These are phyloP conservation scores for Himalopsyche kuldschensis DNA, from an alignment of 2,888 invertebrate genomes.

Conservation along the genomic window DNA sequence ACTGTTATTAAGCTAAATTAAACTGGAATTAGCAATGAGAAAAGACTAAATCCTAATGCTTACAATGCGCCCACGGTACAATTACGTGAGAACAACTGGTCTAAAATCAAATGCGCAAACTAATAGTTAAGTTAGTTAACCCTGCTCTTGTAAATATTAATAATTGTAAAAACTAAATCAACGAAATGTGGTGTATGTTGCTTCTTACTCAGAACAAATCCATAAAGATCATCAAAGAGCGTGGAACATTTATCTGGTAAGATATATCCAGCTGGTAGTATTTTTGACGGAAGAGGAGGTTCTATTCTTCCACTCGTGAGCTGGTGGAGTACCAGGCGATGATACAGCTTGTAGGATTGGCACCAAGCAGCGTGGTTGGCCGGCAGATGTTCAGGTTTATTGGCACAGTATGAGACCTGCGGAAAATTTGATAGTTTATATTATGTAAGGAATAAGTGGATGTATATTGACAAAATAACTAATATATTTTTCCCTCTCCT, in stretches of 20 bases:
- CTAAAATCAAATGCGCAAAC: too few relatives aligned
- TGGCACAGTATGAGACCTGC: constrained; percentile 60
- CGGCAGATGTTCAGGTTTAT: constrained; percentile 55
- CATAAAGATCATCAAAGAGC: constrained; percentile 55
- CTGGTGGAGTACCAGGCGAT: constrained; percentile 63
- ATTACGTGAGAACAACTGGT: too few relatives aligned
- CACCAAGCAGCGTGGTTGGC: constrained; percentile 65
- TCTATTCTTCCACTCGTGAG: constrained; percentile 61
- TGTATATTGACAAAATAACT: too few relatives aligned
- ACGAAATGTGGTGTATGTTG: not conserved
- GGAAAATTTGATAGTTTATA: not conserved
- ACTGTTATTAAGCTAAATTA: too few relatives aligned
- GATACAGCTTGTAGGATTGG: constrained; percentile 62
- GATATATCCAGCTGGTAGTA: constrained; percentile 44
- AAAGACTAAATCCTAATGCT: too few relatives aligned
- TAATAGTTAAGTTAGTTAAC: too few relatives aligned
- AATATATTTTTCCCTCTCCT: too few relatives aligned
- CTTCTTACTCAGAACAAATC: constrained; percentile 51
- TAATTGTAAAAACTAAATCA: too few relatives aligned
- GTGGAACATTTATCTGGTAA: constrained; percentile 56
- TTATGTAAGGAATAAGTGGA: too few relatives aligned
- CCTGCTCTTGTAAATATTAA: too few relatives aligned
- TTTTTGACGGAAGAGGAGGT: constrained; percentile 61
- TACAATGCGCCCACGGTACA: too few relatives aligned
- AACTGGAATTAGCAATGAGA: too few relatives aligned